A percentile compares a stretch with the other conserved stretches of the same genome.
These are phyloP conservation scores for Oncorhynchus gorbuscha DNA, from an alignment of 2,113 vertebrate genomes.

Conservation along the genomic window DNA sequence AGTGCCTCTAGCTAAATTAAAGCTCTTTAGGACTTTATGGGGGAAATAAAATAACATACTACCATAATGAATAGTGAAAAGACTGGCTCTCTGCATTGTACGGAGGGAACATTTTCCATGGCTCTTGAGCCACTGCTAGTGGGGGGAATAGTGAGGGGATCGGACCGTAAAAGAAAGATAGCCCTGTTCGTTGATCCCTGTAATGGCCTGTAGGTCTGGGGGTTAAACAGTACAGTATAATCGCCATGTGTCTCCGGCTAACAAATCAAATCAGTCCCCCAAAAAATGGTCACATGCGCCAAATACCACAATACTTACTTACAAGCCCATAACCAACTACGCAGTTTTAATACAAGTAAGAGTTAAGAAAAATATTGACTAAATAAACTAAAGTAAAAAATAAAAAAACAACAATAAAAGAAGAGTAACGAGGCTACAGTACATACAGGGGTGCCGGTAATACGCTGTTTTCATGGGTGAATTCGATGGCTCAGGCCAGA, in stretches of 20 bases:
- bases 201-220: neutral
- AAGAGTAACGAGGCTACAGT: too few relatives aligned
- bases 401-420: too few relatives aligned
- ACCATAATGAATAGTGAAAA: neutral
- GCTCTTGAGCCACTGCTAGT: neutral
- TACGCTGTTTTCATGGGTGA: neutral
- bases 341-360: too few relatives aligned
- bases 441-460: too few relatives aligned
- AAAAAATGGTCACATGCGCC: too few relatives aligned
- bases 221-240: neutral
- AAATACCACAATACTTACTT: too few relatives aligned
- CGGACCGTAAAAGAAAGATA: neutral
- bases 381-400: too few relatives aligned
- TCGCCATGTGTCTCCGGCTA: neutral
- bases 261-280: too few relatives aligned
- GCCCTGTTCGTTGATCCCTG: neutral
- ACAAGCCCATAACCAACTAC: too few relatives aligned
- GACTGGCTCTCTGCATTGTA: neutral
- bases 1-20: slow-evolving; percentile 34
- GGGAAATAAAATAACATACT: too few relatives aligned
- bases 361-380: too few relatives aligned
- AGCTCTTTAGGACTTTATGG: slow-evolving; percentile 17
- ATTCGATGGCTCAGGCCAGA: neutral
- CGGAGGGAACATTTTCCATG: neutral
- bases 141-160: neutral